Conservation (phyloP, 2,888 invertebrate genomes). For the Harmothoe impar region DNA sequence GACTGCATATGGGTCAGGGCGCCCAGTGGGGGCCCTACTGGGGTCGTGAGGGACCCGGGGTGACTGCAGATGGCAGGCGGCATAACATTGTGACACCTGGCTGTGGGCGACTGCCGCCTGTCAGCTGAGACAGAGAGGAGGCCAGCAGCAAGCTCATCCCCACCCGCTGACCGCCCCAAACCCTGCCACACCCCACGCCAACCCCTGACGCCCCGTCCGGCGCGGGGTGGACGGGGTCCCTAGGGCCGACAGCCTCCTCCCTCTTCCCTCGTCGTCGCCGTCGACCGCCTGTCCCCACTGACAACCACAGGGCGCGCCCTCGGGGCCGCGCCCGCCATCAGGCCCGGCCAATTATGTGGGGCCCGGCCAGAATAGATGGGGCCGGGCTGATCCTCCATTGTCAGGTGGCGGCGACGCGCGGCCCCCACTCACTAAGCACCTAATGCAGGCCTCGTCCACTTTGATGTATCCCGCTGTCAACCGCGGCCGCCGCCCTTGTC, state of each 20-base stretch:
- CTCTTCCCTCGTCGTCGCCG: background rate
- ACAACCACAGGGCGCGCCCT: slow-evolving; percentile 30
- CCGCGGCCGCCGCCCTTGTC: background rate
- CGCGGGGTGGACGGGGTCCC: background rate
- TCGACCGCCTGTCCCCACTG: background rate
- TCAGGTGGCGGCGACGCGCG: slow-evolving; percentile 41
- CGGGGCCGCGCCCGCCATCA: slow-evolving; percentile 13
- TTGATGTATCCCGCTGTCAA: slow-evolving; percentile 53
- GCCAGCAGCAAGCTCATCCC: too few species aligned
- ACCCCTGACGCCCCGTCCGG: background rate
- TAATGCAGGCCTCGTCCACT: slow-evolving; percentile 46
- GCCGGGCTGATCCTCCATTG: slow-evolving; percentile 31
- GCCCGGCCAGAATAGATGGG: slow-evolving; percentile 9
- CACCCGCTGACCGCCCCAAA: background rate
- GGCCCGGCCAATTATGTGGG: slow-evolving; percentile 21
- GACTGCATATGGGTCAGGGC: too few species aligned
- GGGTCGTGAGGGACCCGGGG: background rate
- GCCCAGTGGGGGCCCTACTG: background rate
- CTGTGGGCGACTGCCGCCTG: background rate
- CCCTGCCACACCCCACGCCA: background rate
- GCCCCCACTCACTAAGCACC: slow-evolving; percentile 41
- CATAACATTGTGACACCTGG: slow-evolving; percentile 57
- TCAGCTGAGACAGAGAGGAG: background rate
- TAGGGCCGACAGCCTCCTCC: background rate
- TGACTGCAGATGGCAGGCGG: slow-evolving; percentile 7